Conservation (phyloP, 1,140 invertebrate species). For the Papilio polytes region DNA sequence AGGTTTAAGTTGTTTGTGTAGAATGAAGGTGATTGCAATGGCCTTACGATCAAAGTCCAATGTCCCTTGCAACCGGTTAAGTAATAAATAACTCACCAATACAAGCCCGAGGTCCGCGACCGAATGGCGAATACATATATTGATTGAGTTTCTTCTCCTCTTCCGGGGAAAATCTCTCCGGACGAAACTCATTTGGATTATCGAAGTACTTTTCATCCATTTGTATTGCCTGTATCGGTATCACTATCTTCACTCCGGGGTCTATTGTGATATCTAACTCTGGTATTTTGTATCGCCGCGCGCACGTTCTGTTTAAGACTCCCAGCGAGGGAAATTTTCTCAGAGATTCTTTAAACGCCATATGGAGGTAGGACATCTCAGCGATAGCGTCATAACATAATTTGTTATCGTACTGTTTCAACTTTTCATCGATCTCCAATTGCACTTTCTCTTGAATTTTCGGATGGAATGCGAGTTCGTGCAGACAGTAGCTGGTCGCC, state of each 20-base stretch:
- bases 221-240: conserved; percentile 68
- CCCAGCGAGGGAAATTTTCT: conserved; percentile 45
- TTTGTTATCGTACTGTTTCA: conserved; percentile 47
- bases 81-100: conserved; percentile 82
- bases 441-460: conserved; percentile 44
- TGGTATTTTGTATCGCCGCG: conserved; percentile 45
- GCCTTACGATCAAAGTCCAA: not conserved
- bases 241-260: conserved; percentile 44
- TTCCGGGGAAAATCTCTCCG: conserved; percentile 81
- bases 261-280: conserved; percentile 44
- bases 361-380: conserved; percentile 43
- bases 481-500: conserved; percentile 41
- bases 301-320: conserved; percentile 41
- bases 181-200: conserved; percentile 81
- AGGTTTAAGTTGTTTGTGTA: not conserved
- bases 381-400: conserved; percentile 44
- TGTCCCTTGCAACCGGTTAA: conserved; percentile 43
- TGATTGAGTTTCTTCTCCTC: conserved; percentile 61
- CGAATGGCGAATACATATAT: conserved; percentile 76
- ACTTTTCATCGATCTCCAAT: conserved; percentile 45
- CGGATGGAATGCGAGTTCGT: conserved; percentile 44
- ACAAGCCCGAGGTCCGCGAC: conserved; percentile 84
- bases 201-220: conserved; percentile 80
- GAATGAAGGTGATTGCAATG: not conserved
- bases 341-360: conserved; percentile 46